Evolutionary conservation across 2,888 invertebrate genomes (phyloP), one percentile per base, ranked within the genome.

Genomic region (Steinernema scapterisci): DNA sequence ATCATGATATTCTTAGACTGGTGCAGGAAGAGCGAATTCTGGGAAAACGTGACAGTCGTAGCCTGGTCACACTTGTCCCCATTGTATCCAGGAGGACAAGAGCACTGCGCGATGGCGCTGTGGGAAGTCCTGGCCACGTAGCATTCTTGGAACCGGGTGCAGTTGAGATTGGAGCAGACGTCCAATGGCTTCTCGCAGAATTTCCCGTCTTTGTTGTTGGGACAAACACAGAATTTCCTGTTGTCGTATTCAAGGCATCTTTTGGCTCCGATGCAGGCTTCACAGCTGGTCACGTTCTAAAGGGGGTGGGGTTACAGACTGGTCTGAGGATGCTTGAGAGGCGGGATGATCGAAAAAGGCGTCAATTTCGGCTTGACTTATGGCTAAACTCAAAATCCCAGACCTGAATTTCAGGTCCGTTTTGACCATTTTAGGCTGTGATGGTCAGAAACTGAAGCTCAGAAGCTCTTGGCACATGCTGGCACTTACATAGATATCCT

Each of bases 1-100:
- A 83, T 78, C 73, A 81, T 79, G 21, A 83, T 79, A 16, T 78
- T 73, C 3, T 80, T 79, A 44, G 78, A 80, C 71, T 84, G 84
- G 71, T 82, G 80, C 27, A 85, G 78, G 51, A 81, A 81, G 19
- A 83, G 76, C 48, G 82, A 82, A 23, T 81, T 72, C 5, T 77
- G 74, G 0, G 78, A 74, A 73, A 85, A 85, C 6, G 82, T 79
- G 1, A 80, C 82, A 0, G 82, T 77, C 5, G 81, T 79, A 0
- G 46, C 23, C 43, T 77, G 70, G 19, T 78, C 77, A 72, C 85
- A 85, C 6, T 74, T 72, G 7, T 76, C 74, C 0, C 85, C 85
- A 3, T 19, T 48, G n/a, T 44, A 56, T 0, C 76, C 75, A 0
- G 72, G 43, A 3, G 76, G 76, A 73, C 81, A 81, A 11, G 73